Evolutionary conservation across 1,140 invertebrate species (phyloP), one percentile per base, ranked within the genome.

Genomic region (Danaus plexippus): DNA sequence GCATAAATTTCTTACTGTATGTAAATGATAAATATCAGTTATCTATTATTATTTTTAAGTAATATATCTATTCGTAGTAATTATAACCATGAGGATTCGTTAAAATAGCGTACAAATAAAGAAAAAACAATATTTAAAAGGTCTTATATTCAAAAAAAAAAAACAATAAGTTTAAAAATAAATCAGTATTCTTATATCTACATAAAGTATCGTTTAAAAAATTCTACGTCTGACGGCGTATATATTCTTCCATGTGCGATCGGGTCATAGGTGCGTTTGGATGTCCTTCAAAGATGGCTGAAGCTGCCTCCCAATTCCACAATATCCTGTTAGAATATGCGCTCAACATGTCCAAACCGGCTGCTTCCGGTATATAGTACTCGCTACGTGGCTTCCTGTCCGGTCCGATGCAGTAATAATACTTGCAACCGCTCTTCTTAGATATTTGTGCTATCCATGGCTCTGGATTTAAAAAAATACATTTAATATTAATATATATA

Each of bases 401-500:
- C 54, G 67, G 69, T 11, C 67, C 69, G 11, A 68, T 60, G 1
- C 66, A 52, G 49, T 70, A 79, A 42, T 79, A 85, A 64, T 88
- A 88, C 54, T 83, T 78, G 8, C 9, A 42, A 5, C 75, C 77
- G 41, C 50, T 65, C 10, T 59, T 78, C 61, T 77, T 85, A 1
- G 85, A 88, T 46, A 83, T 78, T 43, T 70, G 69, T 5, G 77
- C 69, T 22, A 69, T 71, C 86, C 86, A 88, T 12, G 86, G 84
- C 32, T 84, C 86, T 88, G 63, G 47, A 32, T 32, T 32, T 32
- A 6, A 32, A 32, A 32, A 4, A 32, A 32, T 32, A 32, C 22
- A 32, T 32, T 32, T 32, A 32, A 32, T 32, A 32, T 6, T n/a
- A n/a, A n/a, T n/a, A n/a, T n/a, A n/a, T n/a, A n/a, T n/a, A n/a